Base-by-base conservation (phyloP, 2,888 invertebrate genomes). In the Protonemura montana region DNA sequence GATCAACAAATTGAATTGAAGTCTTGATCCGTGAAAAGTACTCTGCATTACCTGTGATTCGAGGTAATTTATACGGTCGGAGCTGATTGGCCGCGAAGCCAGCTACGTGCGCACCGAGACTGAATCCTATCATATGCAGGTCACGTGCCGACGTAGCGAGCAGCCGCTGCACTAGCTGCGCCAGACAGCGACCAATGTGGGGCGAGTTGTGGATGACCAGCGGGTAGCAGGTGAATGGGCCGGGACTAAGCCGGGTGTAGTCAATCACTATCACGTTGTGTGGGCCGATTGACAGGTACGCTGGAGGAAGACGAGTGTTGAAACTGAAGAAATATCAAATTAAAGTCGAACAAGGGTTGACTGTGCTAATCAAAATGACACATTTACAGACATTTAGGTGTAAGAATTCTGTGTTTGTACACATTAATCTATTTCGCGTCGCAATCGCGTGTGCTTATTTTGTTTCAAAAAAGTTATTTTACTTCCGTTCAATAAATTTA, bases 61-160 rank as follows among this genome's bases (percentile, higher is more conserved):
- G 78, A 0, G 86, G 82, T 26, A 86, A 13, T 27, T 30, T 3
- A 26, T 81, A 80, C n/a, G 86, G 85, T 35, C 76, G 84, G 0
- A 88, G 27, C 27, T 88, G 86, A 0, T 85, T 41, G 6, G 89
- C 89, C 6, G 89, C 88, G 86, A 89, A 88, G 16, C 90, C 90
- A 0, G 88, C 89, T 7, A 90, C 89, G 86, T 90, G 90, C 21
- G 89, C 89, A 30, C 90, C 90, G 30, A 90, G 85, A 76, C 89
- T 89, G 88, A 89, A 90, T 6, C 90, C 90, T 10, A 90, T 87
- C 41, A 89, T 86, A 78, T 89, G 89, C 26, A 90, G 21, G 41
- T 82, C 82, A 42, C 25, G 35, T n/a, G 82, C 82, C n/a, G 41
- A 25, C 41, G n/a, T 21, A 3, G 26, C 35, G 41, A 16, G 82